phyloP scores from a whole-genome alignment of 2,113 vertebrate genomes.

The Gymnobelideus leadbeateri region DNA sequence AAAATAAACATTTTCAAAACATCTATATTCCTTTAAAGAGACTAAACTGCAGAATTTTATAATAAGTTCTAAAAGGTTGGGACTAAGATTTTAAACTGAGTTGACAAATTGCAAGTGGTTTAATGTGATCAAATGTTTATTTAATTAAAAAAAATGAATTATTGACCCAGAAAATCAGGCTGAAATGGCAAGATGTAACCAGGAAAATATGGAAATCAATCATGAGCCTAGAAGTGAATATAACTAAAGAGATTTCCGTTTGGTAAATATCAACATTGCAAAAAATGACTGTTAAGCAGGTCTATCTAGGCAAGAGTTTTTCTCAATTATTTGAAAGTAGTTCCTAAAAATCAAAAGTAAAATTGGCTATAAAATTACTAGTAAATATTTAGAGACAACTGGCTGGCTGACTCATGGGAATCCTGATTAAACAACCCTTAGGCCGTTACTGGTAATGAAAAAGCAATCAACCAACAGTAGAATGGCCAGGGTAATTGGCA shows the following conservation, averaged over 20 bases:
- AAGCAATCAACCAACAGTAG: neutral
- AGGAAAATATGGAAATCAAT: conserved; percentile 67
- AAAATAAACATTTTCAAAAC: conserved; percentile 65
- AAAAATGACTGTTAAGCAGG: conserved; percentile 18
- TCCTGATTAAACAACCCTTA: neutral
- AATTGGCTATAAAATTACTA: neutral
- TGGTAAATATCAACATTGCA: neutral
- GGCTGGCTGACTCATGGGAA: neutral
- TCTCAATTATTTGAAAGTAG: conserved; percentile 49
- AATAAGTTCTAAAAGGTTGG: conserved; percentile 54
- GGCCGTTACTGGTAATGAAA: neutral
- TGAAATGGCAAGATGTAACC: conserved; percentile 67
- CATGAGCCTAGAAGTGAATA: conserved; percentile 58
- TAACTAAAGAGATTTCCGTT: neutral
- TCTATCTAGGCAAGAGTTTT: conserved; percentile 15
- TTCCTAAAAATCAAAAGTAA: conserved; percentile 28
- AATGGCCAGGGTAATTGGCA: neutral
- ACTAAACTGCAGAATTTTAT: conserved; percentile 60
- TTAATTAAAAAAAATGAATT: conserved; percentile 68
- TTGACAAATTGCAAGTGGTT: conserved; percentile 50
- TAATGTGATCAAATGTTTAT: conserved; percentile 15
- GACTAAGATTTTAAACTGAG: conserved; percentile 60
- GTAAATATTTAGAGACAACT: conserved; percentile 17
- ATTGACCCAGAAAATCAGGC: conserved; percentile 48
- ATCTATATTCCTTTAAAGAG: conserved; percentile 59